Conservation (phyloP, 2,797 vertebrate species). For the Iguana delicatissima region DNA sequence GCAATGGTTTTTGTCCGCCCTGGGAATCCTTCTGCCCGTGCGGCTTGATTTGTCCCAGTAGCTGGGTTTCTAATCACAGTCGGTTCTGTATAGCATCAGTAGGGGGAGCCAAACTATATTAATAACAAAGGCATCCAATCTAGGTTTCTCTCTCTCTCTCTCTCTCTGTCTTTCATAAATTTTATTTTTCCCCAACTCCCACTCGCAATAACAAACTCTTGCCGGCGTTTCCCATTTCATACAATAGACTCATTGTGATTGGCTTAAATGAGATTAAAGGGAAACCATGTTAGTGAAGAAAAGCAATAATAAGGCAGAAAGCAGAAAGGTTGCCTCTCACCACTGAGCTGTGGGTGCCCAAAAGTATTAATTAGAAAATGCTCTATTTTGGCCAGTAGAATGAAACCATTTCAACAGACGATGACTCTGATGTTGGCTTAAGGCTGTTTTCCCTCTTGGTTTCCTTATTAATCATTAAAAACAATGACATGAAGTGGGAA, state of each 20-base stretch:
- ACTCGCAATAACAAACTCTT: conserved; percentile 17
- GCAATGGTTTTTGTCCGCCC: not conserved
- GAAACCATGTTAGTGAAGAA: conserved; percentile 5
- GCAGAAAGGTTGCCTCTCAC: not conserved
- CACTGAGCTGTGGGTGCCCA: not conserved
- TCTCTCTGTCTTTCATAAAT: conserved; percentile 16
- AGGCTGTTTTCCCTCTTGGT: not conserved
- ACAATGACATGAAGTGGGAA: not conserved
- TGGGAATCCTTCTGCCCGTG: not conserved
- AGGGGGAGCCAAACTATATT: conserved; percentile 69
- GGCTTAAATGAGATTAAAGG: conserved; percentile 31
- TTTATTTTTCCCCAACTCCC: conserved; percentile 41
- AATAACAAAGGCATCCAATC: conserved; percentile 27
- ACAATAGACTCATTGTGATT: conserved; percentile 43
- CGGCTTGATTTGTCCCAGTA: too few species aligned
- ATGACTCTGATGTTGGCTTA: not conserved
- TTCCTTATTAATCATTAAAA: not conserved
- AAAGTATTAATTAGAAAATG: not conserved
- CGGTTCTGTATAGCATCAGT: conserved; percentile 55
- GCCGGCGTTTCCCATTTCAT: conserved; percentile 11
- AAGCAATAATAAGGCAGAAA: not conserved
- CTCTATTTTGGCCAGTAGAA: not conserved
- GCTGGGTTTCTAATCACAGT: not conserved
- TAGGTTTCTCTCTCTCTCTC: not conserved
- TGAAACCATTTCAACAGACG: not conserved